Evolutionary conservation across 2,113 vertebrate species (phyloP).

Genomic region (Pangasianodon hypophthalmus): DNA sequence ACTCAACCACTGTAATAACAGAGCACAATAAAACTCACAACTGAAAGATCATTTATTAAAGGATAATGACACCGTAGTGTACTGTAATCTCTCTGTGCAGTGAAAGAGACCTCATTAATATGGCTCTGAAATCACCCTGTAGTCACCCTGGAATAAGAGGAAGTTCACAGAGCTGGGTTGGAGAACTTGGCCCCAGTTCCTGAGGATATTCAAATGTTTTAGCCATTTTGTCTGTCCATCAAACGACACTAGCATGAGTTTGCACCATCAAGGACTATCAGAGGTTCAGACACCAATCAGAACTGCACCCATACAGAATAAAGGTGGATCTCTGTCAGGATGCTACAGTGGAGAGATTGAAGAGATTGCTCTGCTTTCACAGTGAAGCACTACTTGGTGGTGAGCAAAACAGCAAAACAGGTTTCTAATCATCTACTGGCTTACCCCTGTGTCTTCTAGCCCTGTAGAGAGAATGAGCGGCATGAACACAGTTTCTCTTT

Average conservation of each 20-base stretch:
- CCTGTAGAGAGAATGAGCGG: not conserved
- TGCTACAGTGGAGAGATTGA: not conserved
- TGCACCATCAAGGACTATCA: not conserved
- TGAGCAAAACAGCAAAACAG: slow-evolving; percentile 53
- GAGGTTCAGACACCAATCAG: not conserved
- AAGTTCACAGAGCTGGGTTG: slow-evolving; percentile 1
- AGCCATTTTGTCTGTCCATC: slow-evolving; percentile 4
- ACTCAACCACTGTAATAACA: not conserved
- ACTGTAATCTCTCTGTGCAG: not conserved
- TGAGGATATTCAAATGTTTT: not conserved
- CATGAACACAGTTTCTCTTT: not conserved
- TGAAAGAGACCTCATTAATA: not conserved
- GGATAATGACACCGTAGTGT: not conserved
- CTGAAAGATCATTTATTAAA: not conserved
- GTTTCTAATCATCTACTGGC: slow-evolving; percentile 26
- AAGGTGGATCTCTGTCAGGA: slow-evolving; percentile 17
- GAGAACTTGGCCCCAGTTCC: not conserved
- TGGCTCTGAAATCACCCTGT: not conserved
- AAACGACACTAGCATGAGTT: not conserved
- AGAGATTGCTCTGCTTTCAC: slow-evolving; percentile 15
- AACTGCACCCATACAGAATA: not conserved
- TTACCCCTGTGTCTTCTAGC: not conserved
- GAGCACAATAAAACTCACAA: not conserved
- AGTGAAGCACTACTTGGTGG: slow-evolving; percentile 15
- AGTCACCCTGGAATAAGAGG: not conserved